These are phyloP conservation scores for Clarias laeviceps DNA, from an alignment of 2,797 vertebrate genomes.

Conservation along the genomic window DNA sequence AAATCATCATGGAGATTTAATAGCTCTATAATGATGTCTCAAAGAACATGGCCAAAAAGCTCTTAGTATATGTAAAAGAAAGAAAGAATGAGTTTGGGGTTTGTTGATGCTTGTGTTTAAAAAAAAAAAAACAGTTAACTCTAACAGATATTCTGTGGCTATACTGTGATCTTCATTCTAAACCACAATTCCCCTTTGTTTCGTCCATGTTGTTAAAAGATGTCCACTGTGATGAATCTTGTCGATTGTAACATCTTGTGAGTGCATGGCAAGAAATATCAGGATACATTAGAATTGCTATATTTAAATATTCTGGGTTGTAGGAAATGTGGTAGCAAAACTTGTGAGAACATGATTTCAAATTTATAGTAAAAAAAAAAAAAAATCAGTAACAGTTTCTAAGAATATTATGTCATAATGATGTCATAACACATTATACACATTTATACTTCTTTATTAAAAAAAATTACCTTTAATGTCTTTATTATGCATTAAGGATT, in stretches of 20 bases:
- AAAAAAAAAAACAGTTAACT: not conserved
- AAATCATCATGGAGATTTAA: constrained; percentile 7
- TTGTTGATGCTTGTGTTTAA: not conserved
- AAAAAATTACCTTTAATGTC: not conserved
- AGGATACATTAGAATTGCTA: not conserved
- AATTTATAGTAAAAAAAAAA: not conserved
- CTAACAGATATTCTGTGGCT: not conserved
- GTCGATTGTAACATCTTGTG: not conserved
- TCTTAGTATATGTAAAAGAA: not conserved
- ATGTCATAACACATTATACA: not conserved
- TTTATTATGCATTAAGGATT: not conserved
- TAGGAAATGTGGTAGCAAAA: not conserved
- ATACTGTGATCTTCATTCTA: not conserved
- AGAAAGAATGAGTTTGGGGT: not conserved
- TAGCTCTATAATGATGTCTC: constrained; percentile 9
- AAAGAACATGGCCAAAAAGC: not conserved
- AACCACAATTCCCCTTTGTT: not conserved
- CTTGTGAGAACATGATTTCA: not conserved
- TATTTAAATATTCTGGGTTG: not conserved
- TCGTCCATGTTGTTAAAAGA: too few relatives aligned
- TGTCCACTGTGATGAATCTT: not conserved
- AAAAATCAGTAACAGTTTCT: not conserved
- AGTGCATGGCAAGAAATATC: not conserved
- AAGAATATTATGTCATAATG: not conserved
- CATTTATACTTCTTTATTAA: not conserved